A percentile compares a stretch with the other conserved stretches of the same genome.
Conservation (phyloP, 1,140 invertebrate species). For the Drosophila equinoxialis region DNA sequence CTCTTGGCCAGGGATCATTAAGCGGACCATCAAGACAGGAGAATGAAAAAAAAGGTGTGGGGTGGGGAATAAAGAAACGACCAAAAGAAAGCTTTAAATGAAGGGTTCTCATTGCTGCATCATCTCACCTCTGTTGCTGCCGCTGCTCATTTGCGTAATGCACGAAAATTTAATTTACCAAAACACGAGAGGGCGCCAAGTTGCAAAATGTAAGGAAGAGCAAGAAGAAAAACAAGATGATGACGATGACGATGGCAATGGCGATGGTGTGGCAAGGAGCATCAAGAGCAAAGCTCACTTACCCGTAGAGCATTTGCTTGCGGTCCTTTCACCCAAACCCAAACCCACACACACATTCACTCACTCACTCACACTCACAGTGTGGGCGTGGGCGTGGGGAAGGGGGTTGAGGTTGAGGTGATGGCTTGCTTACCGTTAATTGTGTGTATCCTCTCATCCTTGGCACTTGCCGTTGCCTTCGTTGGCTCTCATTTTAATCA, state of each 20-base stretch:
- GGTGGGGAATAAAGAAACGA: not conserved
- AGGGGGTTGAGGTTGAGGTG: constrained; percentile 30
- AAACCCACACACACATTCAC: not conserved
- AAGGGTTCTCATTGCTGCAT: not conserved
- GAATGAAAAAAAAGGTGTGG: not conserved
- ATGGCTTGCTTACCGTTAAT: constrained; percentile 67
- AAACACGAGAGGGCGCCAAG: constrained; percentile 49
- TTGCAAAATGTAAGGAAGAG: not conserved
- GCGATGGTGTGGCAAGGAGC: constrained; percentile 34
- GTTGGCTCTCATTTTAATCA: constrained; percentile 71
- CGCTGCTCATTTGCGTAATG: constrained; percentile 80
- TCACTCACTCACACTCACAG: not conserved
- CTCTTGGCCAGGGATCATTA: constrained; percentile 57
- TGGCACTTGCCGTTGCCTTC: constrained; percentile 22
- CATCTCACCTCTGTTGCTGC: constrained; percentile 17
- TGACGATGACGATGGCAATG: constrained; percentile 21
- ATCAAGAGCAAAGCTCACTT: constrained; percentile 56
- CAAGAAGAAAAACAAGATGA: not conserved
- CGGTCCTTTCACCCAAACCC: constrained; percentile 12
- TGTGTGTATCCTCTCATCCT: constrained; percentile 73
- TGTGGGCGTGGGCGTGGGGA: not conserved
- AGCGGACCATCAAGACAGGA: constrained; percentile 9
- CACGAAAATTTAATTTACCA: constrained; percentile 81
- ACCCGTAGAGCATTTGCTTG: constrained; percentile 70
- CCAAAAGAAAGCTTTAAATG: not conserved